A percentile compares a stretch with the other conserved stretches of the same genome.
Conservation (phyloP, 2,797 vertebrate species). For the Phalloptychus januarius region DNA sequence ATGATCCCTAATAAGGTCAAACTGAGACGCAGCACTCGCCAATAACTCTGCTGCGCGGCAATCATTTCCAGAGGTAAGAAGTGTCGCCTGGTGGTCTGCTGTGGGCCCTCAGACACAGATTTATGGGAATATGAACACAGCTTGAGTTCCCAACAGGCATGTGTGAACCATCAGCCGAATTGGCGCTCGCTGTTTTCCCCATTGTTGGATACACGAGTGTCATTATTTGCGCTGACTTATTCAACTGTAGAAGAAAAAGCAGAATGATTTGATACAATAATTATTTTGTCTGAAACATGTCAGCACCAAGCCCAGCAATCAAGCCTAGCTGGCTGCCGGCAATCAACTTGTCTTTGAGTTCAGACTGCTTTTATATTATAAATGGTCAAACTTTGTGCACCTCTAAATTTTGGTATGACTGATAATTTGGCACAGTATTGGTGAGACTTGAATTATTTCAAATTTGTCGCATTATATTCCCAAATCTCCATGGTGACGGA, state of each 20-base stretch:
- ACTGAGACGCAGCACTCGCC: conserved; percentile 45
- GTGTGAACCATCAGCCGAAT: not conserved
- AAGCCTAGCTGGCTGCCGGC: not conserved
- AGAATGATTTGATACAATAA: not conserved
- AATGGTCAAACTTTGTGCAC: not conserved
- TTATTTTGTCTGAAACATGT: not conserved
- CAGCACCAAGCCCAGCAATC: not conserved
- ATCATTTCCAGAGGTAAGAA: conserved; percentile 32
- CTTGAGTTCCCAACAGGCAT: not conserved
- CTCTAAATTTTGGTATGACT: not conserved
- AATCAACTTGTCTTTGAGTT: not conserved
- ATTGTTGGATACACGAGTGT: not conserved
- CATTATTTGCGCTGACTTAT: not conserved
- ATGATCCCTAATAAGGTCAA: conserved; percentile 50
- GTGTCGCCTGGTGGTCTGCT: conserved; percentile 35
- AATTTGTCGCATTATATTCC: not conserved
- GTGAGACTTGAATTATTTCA: not conserved
- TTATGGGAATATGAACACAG: not conserved
- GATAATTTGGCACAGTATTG: not conserved
- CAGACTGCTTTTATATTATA: not conserved
- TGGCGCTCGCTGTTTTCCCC: not conserved
- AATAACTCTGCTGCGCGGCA: conserved; percentile 21
- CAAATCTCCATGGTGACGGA: not conserved
- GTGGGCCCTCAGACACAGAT: conserved; percentile 6
- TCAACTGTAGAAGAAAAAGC: not conserved